Percentiles rank a stretch among this genome's conserved stretches.
These are phyloP conservation scores for Lacerta bilineata DNA, from an alignment of 2,797 vertebrate species.

Conservation along the genomic window DNA sequence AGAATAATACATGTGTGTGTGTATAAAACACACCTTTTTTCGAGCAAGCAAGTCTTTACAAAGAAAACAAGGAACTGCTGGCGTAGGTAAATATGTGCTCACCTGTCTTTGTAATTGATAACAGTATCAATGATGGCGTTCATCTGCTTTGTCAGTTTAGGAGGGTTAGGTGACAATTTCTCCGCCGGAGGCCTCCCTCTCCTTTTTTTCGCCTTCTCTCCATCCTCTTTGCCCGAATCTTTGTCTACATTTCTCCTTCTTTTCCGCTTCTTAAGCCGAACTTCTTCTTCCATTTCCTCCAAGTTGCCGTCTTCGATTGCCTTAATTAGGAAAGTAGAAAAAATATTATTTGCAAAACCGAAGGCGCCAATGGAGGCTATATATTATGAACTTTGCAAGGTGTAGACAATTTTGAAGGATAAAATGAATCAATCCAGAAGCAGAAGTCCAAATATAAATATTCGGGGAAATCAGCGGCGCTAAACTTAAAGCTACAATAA, in stretches of 20 bases:
- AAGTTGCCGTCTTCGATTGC: slow-evolving; percentile 98
- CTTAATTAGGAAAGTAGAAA: slow-evolving; percentile 75
- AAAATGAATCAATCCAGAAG: slow-evolving; percentile 24
- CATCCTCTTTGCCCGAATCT: slow-evolving; percentile 89
- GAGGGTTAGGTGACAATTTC: slow-evolving; percentile 94
- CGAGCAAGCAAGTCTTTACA: slow-evolving; percentile 13
- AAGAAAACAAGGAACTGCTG: not conserved
- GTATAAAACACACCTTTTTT: too few relatives aligned
- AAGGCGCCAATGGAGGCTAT: not conserved
- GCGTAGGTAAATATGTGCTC: not conserved
- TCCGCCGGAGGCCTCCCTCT: slow-evolving; percentile 95
- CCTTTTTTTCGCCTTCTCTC: slow-evolving; percentile 93
- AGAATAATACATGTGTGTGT: not conserved
- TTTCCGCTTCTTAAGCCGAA: slow-evolving; percentile 96
- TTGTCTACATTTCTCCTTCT: slow-evolving; percentile 93
- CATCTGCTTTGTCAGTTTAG: slow-evolving; percentile 97
- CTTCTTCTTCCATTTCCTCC: slow-evolving; percentile 99
- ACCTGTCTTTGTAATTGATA: slow-evolving; percentile 98
- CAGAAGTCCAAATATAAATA: not conserved
- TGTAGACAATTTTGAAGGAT: slow-evolving; percentile 38
- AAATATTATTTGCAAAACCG: slow-evolving; percentile 23
- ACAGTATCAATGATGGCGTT: slow-evolving; percentile 96
- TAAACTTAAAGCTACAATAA: slow-evolving; percentile 41
- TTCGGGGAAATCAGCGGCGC: slow-evolving; percentile 38
- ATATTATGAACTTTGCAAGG: slow-evolving; percentile 2